A percentile compares a stretch with the other conserved stretches of the same genome.
Evolutionary conservation across 2,888 invertebrate species (phyloP).

Genomic region (Sarcophaga carnaria): DNA sequence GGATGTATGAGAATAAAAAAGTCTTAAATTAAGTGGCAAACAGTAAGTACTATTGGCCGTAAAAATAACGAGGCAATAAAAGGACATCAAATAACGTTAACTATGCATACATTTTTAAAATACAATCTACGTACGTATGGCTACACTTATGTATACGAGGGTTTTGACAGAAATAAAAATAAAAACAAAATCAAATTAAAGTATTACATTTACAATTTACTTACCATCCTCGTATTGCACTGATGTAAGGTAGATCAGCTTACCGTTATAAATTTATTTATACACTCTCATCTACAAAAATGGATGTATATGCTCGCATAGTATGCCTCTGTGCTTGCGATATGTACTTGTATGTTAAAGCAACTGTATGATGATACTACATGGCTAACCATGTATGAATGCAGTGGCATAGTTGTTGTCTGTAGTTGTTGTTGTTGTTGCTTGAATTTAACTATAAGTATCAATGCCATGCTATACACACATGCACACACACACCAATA

Average conservation of each 20-base stretch:
- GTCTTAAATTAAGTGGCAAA: background rate
- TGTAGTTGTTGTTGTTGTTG: conserved; percentile 11
- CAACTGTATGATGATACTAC: conserved; percentile 4
- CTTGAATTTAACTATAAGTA: conserved; percentile 18
- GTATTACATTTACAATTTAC: too few relatives aligned
- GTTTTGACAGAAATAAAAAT: background rate
- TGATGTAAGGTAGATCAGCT: background rate
- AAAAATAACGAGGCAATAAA: conserved; percentile 32
- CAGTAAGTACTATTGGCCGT: background rate
- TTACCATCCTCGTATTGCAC: too few relatives aligned
- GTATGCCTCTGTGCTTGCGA: too few relatives aligned
- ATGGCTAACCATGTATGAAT: conserved; percentile 30
- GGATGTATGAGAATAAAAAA: background rate
- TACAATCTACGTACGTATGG: too few relatives aligned
- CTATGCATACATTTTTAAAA: background rate
- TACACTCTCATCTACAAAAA: background rate
- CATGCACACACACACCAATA: too few relatives aligned
- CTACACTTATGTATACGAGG: background rate
- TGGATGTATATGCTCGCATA: background rate
- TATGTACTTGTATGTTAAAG: conserved; percentile 14
- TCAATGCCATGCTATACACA: background rate
- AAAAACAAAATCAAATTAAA: too few relatives aligned
- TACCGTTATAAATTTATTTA: background rate
- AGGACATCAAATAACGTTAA: conserved; percentile 6
- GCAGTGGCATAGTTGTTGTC: background rate